Conservation (phyloP, 2,113 vertebrate genomes). For the Microtus richardsoni region DNA sequence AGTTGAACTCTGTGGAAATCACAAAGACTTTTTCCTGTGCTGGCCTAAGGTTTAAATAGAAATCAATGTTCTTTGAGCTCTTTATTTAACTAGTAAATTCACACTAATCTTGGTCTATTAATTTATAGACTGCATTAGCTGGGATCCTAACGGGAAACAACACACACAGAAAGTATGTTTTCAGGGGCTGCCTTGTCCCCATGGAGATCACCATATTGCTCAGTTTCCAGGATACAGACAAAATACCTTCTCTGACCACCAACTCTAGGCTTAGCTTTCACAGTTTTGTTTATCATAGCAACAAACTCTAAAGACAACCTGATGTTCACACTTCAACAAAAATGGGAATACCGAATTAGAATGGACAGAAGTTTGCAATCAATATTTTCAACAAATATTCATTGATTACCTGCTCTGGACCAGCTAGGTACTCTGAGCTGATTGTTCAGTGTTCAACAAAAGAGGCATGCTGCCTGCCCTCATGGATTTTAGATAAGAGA, state of each 20-base stretch:
- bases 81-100: slow-evolving; percentile 44
- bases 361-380: slow-evolving; percentile 39
- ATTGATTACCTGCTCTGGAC: not conserved
- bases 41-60: not conserved
- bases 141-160: not conserved
- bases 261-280: slow-evolving; percentile 7
- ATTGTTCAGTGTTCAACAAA: slow-evolving; percentile 51
- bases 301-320: not conserved
- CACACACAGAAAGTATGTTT: not conserved
- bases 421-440: not conserved
- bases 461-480: not conserved
- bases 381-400: slow-evolving; percentile 51
- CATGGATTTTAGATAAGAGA: not conserved
- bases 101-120: slow-evolving; percentile 7
- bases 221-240: not conserved
- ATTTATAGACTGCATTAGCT: not conserved
- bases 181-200: not conserved
- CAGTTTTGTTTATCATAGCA: not conserved
- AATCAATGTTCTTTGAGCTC: slow-evolving; percentile 50
- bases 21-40: slow-evolving; percentile 3
- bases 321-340: not conserved
- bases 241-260: slow-evolving; percentile 8
- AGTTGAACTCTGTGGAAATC: not conserved
- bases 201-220: not conserved
- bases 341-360: not conserved